Base-by-base conservation (phyloP, 2,113 vertebrate genomes). In the western clawed frog (Xenopus tropicalis) region DNA sequence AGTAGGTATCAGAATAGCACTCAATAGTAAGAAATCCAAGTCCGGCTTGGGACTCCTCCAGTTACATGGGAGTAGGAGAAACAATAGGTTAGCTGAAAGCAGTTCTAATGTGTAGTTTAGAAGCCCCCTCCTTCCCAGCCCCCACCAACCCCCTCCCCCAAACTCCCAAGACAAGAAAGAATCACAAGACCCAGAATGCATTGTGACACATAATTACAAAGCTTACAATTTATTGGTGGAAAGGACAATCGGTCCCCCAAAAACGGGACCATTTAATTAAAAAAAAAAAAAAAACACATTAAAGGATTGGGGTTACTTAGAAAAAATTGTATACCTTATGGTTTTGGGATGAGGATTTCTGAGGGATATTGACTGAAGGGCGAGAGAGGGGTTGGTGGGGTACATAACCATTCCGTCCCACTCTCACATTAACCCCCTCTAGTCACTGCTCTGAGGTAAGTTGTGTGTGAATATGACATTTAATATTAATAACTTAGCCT, bases 161-260 rank as follows among this genome's bases (percentile, higher is more conserved):
- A 37, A 37, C 29, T 16, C 46, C 46, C 6, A 68, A 43, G 3
- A 64, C 43, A 68, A 68, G 43, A 65, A 68, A 68, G 57, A 74
- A 74, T 37, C 56, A 74, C 72, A 68, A 43, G 72, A 74, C 72
- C 9, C 72, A 62, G 46, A 74, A 74, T 74, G 72, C 72, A 74
- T 74, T 74, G 72, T 66, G 67, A 74, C 72, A 74, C 65, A 58
- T 74, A 74, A 74, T 74, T 74, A 74, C 72, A 74, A 74, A 74
- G 72, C 72, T 74, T 74, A 74, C 72, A 74, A 62, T 74, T 74
- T 74, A 74, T 74, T 74, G 72, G 72, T 74, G 72, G 72, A 74
- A 74, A 74, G 72, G 72, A 74, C 72, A 74, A 48, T 74, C 20
- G 65, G 72, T 43, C 72, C 72, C 67, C 72, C 25, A 74, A 74